Evolutionary conservation across 1,140 invertebrate species (phyloP).

Genomic region (Cryptotermes secundus): DNA sequence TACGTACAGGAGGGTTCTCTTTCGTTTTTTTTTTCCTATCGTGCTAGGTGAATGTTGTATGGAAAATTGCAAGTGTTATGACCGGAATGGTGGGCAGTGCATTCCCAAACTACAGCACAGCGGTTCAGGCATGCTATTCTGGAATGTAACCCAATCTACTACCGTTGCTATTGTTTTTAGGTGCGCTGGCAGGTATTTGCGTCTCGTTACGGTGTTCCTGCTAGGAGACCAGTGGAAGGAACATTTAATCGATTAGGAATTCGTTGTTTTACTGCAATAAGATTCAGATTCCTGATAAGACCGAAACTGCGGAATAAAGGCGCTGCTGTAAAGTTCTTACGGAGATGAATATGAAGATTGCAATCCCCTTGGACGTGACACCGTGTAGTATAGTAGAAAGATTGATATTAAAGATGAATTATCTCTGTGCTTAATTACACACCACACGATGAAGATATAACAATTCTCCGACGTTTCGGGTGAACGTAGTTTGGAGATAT

Average conservation of each 20-base stretch:
- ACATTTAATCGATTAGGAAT: neutral
- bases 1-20: neutral
- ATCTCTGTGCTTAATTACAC: no score
- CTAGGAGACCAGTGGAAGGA: neutral
- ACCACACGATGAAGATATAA: no score
- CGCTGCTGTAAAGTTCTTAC: neutral
- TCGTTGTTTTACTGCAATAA: neutral
- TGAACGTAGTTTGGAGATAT: no score
- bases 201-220: neutral
- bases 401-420: no score
- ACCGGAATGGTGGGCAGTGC: neutral
- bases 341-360: no score
- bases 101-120: neutral
- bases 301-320: neutral
- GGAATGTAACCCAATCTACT: neutral
- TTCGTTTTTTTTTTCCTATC: neutral
- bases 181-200: neutral
- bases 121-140: neutral
- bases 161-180: no score
- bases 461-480: no score
- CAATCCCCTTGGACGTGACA: no score
- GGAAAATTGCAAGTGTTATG: conserved; percentile 19
- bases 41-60: neutral
- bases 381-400: no score
- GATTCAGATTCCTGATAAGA: neutral